Percentiles rank a stretch among this genome's conserved stretches.
These are phyloP conservation scores for Eulemur rufifrons DNA, from an alignment of 2,113 vertebrate species.

Conservation along the genomic window DNA sequence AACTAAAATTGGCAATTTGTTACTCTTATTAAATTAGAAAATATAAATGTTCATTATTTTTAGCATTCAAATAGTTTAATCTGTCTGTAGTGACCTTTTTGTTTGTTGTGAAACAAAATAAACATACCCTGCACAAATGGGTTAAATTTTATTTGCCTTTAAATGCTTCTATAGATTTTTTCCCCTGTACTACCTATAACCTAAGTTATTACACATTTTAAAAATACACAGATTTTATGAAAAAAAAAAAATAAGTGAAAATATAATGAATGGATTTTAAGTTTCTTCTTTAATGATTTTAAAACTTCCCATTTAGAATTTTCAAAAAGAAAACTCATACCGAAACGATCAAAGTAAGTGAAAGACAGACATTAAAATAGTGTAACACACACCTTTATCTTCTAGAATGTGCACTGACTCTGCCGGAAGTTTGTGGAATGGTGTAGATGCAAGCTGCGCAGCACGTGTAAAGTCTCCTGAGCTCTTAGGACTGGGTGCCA, in stretches of 20 bases:
- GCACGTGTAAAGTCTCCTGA: slow-evolving; percentile 89
- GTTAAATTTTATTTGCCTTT: not conserved
- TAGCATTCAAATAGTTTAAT: slow-evolving; percentile 24
- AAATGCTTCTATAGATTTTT: not conserved
- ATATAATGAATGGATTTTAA: not conserved
- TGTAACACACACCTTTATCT: slow-evolving; percentile 82
- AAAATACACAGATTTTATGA: slow-evolving; percentile 12
- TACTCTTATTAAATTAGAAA: slow-evolving; percentile 18
- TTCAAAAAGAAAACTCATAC: not conserved
- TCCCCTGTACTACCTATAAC: not conserved
- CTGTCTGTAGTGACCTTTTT: not conserved
- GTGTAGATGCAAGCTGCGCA: slow-evolving; percentile 91
- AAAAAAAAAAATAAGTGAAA: not conserved
- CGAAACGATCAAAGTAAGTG: not conserved
- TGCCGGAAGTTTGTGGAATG: slow-evolving; percentile 80
- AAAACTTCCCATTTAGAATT: not conserved
- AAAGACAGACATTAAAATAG: not conserved
- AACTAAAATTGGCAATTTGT: slow-evolving; percentile 23
- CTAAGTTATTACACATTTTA: not conserved
- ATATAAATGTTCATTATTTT: not conserved
- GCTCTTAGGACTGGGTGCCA: slow-evolving; percentile 90
- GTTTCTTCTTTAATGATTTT: not conserved
- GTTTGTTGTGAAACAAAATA: not conserved
- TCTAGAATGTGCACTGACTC: slow-evolving; percentile 53
- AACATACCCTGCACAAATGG: not conserved